Base-by-base conservation (phyloP, 2,888 invertebrate species). In the Hydroisotoma schaefferi region DNA sequence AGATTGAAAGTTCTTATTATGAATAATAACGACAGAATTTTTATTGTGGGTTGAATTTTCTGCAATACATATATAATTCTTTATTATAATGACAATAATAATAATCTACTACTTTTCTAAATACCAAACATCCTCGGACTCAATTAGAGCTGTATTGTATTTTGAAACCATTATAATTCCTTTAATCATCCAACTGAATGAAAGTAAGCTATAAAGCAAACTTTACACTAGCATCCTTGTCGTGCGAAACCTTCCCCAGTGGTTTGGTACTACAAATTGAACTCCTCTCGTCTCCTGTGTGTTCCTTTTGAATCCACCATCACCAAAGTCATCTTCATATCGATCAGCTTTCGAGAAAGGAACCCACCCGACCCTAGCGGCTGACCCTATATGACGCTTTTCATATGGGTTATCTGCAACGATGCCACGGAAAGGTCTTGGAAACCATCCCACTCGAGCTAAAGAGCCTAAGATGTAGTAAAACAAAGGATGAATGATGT, bases 401-500 rank as follows among this genome's bases (percentile, higher is more conserved):
- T 60, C 65, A 55, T 63, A 67, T 15, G 60, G 57, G 23, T 57
- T 59, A 22, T 59, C 57, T 20, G 63, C 56, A n/a, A 65, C 56
- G 23, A 62, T 49, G 8, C 72, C 72, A 12, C 72, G 68, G 56
- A 72, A 72, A 33, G 70, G 70, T 25, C 72, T 65, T 15, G 72
- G 72, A 55, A 70, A 70, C 72, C 72, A 72, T 15, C 70, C 70
- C 12, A 69, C 68, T 33, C 72, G 49, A 1, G 70, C 70, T 38
- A 70, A 52, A 2, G 68, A 62, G 26, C 72, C 72, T 72, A 40
- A 5, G 15, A 15, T 33, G n/a, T 8, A 33, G 33, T 33, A 33
- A 33, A 56, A 33, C 8, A 15, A 33, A 15, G 8, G 33, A 33
- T 33, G n/a, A n/a, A n/a, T n/a, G n/a, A n/a, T n/a, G n/a, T n/a